These are phyloP conservation scores for Balaenoptera acutorostrata DNA, from an alignment of 2,113 vertebrate species.

Conservation along the genomic window DNA sequence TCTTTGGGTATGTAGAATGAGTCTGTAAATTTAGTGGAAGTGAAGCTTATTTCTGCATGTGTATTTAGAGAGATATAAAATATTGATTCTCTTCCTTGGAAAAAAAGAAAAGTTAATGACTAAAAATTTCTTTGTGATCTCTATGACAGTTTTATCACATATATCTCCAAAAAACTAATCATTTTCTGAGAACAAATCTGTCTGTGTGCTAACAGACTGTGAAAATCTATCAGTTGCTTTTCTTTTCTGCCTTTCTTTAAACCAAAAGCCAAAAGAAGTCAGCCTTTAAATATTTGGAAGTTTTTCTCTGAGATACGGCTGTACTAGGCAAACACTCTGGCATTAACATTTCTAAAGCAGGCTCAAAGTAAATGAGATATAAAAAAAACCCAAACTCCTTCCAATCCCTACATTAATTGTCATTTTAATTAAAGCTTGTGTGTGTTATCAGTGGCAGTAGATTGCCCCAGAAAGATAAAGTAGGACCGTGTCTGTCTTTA, in stretches of 20 bases:
- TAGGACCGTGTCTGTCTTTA: neutral
- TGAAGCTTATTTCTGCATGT: neutral
- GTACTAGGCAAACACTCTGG: conserved; percentile 28
- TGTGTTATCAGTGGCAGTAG: conserved; percentile 37
- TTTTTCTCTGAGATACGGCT: conserved; percentile 29
- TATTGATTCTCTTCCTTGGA: neutral
- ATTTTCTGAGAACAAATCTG: conserved; percentile 49
- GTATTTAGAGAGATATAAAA: conserved; percentile 8
- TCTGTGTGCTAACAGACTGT: conserved; percentile 51
- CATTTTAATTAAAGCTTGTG: conserved; percentile 61
- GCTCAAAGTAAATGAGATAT: conserved; percentile 52
- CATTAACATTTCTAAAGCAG: conserved; percentile 58
- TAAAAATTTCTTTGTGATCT: conserved; percentile 35
- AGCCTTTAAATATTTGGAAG: conserved; percentile 63
- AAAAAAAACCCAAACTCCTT: neutral
- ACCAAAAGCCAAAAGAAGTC: conserved; percentile 11
- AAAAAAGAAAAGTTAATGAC: conserved; percentile 24
- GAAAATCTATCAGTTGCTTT: conserved; percentile 49
- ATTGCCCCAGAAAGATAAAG: conserved; percentile 29
- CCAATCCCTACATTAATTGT: conserved; percentile 22
- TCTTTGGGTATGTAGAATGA: neutral
- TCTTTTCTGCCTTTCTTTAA: neutral
- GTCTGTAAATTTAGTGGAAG: neutral
- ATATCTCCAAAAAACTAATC: neutral
- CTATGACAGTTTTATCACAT: conserved; percentile 33